phyloP scores from a whole-genome alignment of 2,113 vertebrate species.

The Pogonocichla stellata region DNA sequence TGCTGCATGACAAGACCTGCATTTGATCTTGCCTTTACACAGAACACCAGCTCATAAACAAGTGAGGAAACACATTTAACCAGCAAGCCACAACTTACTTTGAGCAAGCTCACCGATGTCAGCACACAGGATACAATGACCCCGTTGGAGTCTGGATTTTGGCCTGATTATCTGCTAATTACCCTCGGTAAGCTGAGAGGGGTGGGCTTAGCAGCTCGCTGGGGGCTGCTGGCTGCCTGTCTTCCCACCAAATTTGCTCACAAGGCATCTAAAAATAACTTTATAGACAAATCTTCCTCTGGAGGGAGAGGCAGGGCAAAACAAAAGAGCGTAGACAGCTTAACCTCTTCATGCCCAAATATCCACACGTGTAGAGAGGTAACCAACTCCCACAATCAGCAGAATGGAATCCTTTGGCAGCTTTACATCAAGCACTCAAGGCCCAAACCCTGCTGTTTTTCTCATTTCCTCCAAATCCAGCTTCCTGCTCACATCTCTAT shows the following conservation, averaged over 20 bases:
- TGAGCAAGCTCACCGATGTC: not conserved
- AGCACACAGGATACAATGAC: slow-evolving; percentile 7
- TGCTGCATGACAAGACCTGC: not conserved
- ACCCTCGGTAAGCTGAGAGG: slow-evolving; percentile 79
- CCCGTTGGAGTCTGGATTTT: slow-evolving; percentile 21
- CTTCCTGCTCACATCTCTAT: not conserved
- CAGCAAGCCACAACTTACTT: slow-evolving; percentile 23
- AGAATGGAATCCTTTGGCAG: not conserved
- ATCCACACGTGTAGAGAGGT: rapidly evolving
- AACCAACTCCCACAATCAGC: rapidly evolving
- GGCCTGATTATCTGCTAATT: slow-evolving; percentile 72
- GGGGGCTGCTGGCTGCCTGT: slow-evolving; percentile 72
- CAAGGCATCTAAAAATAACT: slow-evolving; percentile 50
- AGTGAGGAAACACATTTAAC: not conserved
- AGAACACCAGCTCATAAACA: slow-evolving; percentile 14
- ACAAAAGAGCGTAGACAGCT: not conserved
- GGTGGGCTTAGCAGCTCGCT: slow-evolving; percentile 70
- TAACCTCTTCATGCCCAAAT: not conserved
- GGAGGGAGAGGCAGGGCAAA: not conserved
- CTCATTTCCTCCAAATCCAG: not conserved
- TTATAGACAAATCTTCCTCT: slow-evolving; percentile 6
- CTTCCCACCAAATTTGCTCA: slow-evolving; percentile 12
- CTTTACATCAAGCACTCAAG: not conserved
- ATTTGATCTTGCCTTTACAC: not conserved
- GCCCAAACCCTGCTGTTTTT: not conserved